Conservation (phyloP, 1,140 invertebrate genomes). For the Drosophila seguyi region DNA sequence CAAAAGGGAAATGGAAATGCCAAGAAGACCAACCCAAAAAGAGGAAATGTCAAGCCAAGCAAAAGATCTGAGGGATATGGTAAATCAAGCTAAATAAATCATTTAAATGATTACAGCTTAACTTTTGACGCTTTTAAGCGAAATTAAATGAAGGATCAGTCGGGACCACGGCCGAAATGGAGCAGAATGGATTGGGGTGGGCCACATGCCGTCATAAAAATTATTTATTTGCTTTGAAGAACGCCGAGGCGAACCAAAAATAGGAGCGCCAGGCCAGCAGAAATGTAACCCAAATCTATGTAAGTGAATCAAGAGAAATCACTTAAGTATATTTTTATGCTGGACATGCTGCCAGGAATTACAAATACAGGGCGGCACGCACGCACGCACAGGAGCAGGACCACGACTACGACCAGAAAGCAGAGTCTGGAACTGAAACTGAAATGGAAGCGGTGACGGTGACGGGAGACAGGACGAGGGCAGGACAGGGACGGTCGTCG, state of each 20-base stretch:
- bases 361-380: slow-evolving; percentile 77
- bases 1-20: slow-evolving; percentile 23
- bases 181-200: slow-evolving; percentile 1
- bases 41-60: slow-evolving; percentile 59
- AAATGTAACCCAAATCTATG: slow-evolving; percentile 83
- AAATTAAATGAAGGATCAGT: slow-evolving; percentile 77
- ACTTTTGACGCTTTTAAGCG: slow-evolving; percentile 82
- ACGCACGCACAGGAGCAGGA: slow-evolving; percentile 58
- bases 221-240: slow-evolving; percentile 80
- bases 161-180: slow-evolving; percentile 8
- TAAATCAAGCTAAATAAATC: slow-evolving; percentile 81
- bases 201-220: slow-evolving; percentile 69
- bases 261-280: slow-evolving; percentile 55
- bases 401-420: slow-evolving; percentile 13
- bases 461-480: slow-evolving; percentile 6
- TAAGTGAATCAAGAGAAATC: slow-evolving; percentile 84
- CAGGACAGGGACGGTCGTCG: slow-evolving; percentile 9
- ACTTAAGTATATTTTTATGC: slow-evolving; percentile 84
- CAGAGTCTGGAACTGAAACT: slow-evolving; percentile 12
- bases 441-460: slow-evolving; percentile 18
- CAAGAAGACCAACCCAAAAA: not conserved
- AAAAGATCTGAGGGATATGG: slow-evolving; percentile 73
- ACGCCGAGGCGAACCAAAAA: slow-evolving; percentile 40
- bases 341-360: slow-evolving; percentile 83
- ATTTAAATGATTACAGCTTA: slow-evolving; percentile 84